Percentiles rank a stretch among this genome's conserved stretches.
Conservation (phyloP, 2,797 vertebrate species). For the Acipenser oxyrinchus region DNA sequence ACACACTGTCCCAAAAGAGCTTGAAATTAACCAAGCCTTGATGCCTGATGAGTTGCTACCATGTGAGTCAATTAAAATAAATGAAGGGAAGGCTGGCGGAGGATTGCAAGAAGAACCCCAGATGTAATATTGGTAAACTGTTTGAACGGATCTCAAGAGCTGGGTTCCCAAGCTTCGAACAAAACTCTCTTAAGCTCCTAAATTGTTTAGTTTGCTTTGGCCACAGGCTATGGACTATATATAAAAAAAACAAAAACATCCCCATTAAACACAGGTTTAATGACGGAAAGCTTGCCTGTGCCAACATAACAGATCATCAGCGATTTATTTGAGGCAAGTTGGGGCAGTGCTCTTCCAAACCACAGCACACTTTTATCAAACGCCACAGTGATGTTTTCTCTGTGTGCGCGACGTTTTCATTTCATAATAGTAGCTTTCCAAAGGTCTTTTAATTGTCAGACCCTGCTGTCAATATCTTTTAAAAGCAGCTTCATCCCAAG, state of each 20-base stretch:
- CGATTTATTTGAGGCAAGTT: too few relatives aligned
- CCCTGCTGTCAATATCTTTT: too few relatives aligned
- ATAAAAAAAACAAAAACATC: neutral
- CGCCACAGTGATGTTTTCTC: too few relatives aligned
- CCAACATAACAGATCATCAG: too few relatives aligned
- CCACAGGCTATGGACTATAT: too few relatives aligned
- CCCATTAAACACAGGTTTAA: neutral
- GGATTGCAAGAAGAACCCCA: conserved; percentile 16
- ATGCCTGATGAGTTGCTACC: neutral
- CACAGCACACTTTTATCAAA: too few relatives aligned
- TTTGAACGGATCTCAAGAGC: neutral
- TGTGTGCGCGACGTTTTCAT: too few relatives aligned
- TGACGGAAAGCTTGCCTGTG: neutral
- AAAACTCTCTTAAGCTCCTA: neutral
- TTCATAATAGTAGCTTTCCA: too few relatives aligned
- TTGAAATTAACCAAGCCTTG: neutral
- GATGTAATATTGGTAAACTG: neutral
- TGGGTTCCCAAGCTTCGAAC: conserved; percentile 6
- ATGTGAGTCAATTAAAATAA: too few relatives aligned
- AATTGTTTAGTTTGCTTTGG: neutral
- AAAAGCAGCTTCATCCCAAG: too few relatives aligned
- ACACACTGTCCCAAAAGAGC: neutral
- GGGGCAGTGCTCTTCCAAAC: too few relatives aligned
- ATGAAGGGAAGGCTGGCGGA: neutral
- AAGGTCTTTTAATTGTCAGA: too few relatives aligned